Evolutionary conservation across 2,113 vertebrate genomes (phyloP), one percentile per base, ranked within the genome.

Genomic region (Cygnus buccinator): DNA sequence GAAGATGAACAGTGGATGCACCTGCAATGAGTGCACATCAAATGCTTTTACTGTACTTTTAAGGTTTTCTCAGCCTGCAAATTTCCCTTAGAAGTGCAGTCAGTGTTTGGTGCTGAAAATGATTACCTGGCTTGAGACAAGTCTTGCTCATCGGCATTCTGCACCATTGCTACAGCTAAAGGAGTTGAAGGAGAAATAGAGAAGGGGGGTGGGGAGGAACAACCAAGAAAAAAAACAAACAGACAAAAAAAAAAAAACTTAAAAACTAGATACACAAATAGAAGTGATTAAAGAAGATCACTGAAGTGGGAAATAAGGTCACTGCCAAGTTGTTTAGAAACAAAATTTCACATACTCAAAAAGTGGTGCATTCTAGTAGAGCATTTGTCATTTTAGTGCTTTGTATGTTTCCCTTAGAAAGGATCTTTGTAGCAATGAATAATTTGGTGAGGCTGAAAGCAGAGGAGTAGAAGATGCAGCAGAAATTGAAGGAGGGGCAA

Each of bases 241-340:
- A 25, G 15, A n/a, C 20, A 48, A 48, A 21, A 48, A 19, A 48
- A 9, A 3, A 0, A 63, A 29, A 63, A 29, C 16, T 66, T 33
- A 70, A 88, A 93, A 90, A 23, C 26, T 37, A 62, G 65, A 29
- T 74, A 39, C 21, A 23, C 13, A 76, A 91, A 50, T 82, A 92
- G 57, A 93, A 86, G 7, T 90, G 68, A 94, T 91, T 93, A 95
- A 95, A 96, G 77, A 83, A 89, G 73, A 91, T 44, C 84, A 94
- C 62, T 81, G 91, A 96, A 31, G 94, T 87, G 85, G 93, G 97
- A 97, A 97, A 97, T 97, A 93, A 96, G 80, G 54, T 77, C 43
- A 54, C 50, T 44, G n/a, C 10, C 73, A 86, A 78, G 39, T 75
- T 93, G 50, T 93, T 95, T 83, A 94, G 94, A 85, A 83, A 81